Base-by-base conservation (phyloP, 2,797 vertebrate genomes). In the Acanthurus lineatus region DNA sequence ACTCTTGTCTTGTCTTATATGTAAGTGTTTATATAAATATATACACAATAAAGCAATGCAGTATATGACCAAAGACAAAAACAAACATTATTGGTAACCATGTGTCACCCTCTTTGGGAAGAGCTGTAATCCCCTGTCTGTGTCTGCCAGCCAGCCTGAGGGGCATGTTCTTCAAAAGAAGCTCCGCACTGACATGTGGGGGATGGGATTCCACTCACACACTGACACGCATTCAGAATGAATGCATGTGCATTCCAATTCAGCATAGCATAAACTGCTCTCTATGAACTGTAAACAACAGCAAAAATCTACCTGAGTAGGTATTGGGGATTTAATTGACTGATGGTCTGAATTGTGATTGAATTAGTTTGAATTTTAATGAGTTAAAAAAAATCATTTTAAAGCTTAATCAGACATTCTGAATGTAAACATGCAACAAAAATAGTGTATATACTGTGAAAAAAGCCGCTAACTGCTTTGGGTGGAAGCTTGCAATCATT, bases 71-170 rank as follows among this genome's bases (percentile, higher is more conserved):
- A n/a, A 22, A 57, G 60, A 69, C 12, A 16, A 48, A 62, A 57
- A 52, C 65, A 73, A 77, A 77, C 28, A 61, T 52, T 10, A 53
- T 44, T 25, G 49, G 58, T 73, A 54, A 56, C 42, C 51, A 53
- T 67, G 74, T 74, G 74, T 58, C 64, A 35, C 48, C 6, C 6
- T 76, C 32, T 66, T 44, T 53, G 15, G 56, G 48, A 76, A 22
- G 68, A 79, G 79, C 86, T 83, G 83, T 84, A 84, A 77, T 51
- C 63, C 63, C 57, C 19, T 62, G 47, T 88, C 70, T 28, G 28
- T 82, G 70, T 88, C 83, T 83, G 66, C 62, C 57, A 81, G 74
- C 54, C 49, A 59, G 86, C 81, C 83, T 75, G 69, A 20, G 52
- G 77, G 79, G 57, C 71, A 68, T 28, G 44, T 40, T 79, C 65